Evolutionary conservation across 2,113 vertebrate species (phyloP).

Genomic region (Craseonycteris thonglongyai): DNA sequence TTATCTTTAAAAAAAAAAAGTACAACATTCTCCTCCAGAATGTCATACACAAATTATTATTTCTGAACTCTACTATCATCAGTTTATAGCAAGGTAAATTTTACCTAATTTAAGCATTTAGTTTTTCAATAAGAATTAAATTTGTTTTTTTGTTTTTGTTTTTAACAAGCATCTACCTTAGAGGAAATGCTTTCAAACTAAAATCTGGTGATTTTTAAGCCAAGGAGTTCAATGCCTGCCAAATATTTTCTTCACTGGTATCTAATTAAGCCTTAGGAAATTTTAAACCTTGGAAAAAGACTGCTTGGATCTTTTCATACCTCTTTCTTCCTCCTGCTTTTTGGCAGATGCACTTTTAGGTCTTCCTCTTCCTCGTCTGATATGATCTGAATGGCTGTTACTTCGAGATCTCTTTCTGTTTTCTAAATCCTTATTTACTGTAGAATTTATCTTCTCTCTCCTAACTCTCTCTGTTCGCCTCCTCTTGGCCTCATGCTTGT

Average conservation of each 20-base stretch:
- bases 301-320: conserved; percentile 77
- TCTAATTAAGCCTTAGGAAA: not conserved
- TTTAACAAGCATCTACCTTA: conserved; percentile 5
- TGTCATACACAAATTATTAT: not conserved
- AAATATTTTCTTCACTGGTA: conserved; percentile 5
- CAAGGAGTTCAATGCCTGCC: not conserved
- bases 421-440: conserved; percentile 90
- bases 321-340: conserved; percentile 97
- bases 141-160: not conserved
- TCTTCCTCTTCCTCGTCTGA: conserved; percentile 91
- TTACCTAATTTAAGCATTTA: conserved; percentile 19
- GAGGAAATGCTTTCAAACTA: conserved; percentile 35
- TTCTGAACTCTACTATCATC: not conserved
- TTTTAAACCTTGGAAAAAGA: not conserved
- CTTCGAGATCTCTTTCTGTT: conserved; percentile 91
- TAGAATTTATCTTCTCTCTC: conserved; percentile 90
- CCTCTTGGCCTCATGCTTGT: conserved; percentile 91
- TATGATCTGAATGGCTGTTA: conserved; percentile 95
- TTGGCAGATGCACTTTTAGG: conserved; percentile 93
- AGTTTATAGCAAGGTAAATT: conserved; percentile 14
- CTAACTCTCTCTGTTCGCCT: conserved; percentile 94
- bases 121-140: conserved; percentile 6
- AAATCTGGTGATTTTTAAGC: not conserved
- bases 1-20: not conserved
- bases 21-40: not conserved